phyloP scores from a whole-genome alignment of 2,888 invertebrate species.

The Agriotes lineatus region DNA sequence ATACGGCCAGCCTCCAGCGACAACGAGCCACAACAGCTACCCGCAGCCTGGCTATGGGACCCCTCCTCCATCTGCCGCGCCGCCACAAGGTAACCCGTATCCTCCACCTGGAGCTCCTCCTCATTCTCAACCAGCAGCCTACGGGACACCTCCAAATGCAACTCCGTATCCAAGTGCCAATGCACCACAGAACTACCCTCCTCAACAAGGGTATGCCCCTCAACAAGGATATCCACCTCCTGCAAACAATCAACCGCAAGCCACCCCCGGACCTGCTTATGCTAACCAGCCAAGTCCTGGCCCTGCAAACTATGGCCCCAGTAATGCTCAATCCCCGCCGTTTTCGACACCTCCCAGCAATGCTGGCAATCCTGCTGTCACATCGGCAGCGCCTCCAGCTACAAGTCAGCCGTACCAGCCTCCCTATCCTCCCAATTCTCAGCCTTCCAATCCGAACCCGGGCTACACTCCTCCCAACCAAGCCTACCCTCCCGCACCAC shows the following conservation, averaged over 20 bases:
- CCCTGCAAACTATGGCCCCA: constrained; percentile 65
- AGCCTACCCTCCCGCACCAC: constrained; percentile 60
- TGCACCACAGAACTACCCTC: constrained; percentile 60
- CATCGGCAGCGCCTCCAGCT: constrained; percentile 68
- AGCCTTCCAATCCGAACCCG: constrained; percentile 67
- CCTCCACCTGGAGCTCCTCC: constrained; percentile 63
- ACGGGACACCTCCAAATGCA: constrained; percentile 61
- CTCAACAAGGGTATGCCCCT: constrained; percentile 70
- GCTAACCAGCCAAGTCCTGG: constrained; percentile 70
- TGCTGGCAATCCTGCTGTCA: constrained; percentile 67
- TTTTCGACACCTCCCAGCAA: constrained; percentile 69
- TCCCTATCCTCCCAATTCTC: constrained; percentile 66
- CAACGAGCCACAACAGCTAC: constrained; percentile 70
- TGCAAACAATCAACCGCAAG: constrained; percentile 71
- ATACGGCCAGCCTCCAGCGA: constrained; percentile 74
- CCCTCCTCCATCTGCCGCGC: constrained; percentile 58
- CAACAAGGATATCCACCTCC: constrained; percentile 71
- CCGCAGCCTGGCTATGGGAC: constrained; percentile 67
- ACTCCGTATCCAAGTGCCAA: constrained; percentile 59
- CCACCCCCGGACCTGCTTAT: constrained; percentile 67
- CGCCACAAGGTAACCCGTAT: constrained; percentile 60
- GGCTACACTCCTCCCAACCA: constrained; percentile 66
- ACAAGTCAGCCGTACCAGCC: constrained; percentile 71
- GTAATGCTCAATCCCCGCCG: constrained; percentile 73
- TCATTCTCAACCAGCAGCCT: constrained; percentile 58